Base-by-base conservation (phyloP, 1,140 invertebrate genomes). In the Prorops nasuta region DNA sequence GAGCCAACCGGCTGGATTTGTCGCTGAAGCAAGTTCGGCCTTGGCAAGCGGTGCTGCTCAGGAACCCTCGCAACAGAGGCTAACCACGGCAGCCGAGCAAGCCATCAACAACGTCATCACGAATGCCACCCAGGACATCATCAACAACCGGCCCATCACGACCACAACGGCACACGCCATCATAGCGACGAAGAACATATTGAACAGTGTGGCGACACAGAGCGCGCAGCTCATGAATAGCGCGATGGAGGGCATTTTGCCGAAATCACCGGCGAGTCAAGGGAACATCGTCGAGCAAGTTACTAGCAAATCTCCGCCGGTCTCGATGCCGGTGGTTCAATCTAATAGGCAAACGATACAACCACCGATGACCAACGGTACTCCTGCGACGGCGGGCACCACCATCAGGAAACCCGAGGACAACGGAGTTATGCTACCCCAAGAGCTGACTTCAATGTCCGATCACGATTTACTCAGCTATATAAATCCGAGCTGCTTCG, bases 401-500 rank as follows among this genome's bases (percentile, higher is more conserved):
- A 53, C 58, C 2, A 63, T 67, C n/a, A 62, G 71, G 16, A 77
- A 77, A 56, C 51, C 72, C 0, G 74, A 76, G 17, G 72, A 72
- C 8, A 36, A 56, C 18, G 64, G 56, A 9, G 72, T 79, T 2
- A 83, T 84, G 65, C 72, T 86, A 52, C 80, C 84, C 2, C 86
- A 87, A 67, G 85, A 88, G 19, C 78, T 92, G 46, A 87, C 87
- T 15, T 84, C 86, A 40, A 89, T 92, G 84, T 89, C 88, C 42
- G 89, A 91, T 62, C 86, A 87, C 68, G 90, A 92, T 77, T 80
- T 92, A 46, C 81, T 92, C 39, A 90, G 86, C 66, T 90, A 91
- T 67, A 92, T 92, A 41, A 91, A 92, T 80, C 87, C 89, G 12
- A 90, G 84, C 73, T 89, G 87, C 70, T 92, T 92, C 65, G 89